Conservation (phyloP, 2,888 invertebrate genomes). For the Synergus gifuensis region DNA sequence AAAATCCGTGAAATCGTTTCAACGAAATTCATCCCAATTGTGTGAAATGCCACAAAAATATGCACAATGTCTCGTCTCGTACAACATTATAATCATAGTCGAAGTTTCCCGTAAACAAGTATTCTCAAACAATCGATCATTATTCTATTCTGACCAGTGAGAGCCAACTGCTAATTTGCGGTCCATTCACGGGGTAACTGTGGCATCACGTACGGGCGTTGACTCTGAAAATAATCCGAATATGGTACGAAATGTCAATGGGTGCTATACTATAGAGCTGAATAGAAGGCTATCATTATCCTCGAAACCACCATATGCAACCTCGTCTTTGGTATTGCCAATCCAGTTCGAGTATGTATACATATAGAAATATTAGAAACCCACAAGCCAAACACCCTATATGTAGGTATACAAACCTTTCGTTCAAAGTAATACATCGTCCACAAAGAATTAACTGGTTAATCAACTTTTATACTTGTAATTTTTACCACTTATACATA, state of each 20-base stretch:
- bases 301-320: conserved; percentile 58
- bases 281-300: conserved; percentile 54
- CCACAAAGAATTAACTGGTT: no score
- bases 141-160: neutral
- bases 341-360: conserved; percentile 42
- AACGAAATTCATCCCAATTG: neutral
- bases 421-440: no score
- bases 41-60: conserved; percentile 6
- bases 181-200: conserved; percentile 44
- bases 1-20: neutral
- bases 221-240: conserved; percentile 49
- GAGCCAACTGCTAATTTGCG: conserved; percentile 47
- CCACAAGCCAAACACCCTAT: neutral
- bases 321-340: conserved; percentile 56
- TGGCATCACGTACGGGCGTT: conserved; percentile 50
- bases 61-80: conserved; percentile 5
- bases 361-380: neutral
- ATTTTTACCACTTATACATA: no score
- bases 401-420: no score
- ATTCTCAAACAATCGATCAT: conserved; percentile 7
- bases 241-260: conserved; percentile 49
- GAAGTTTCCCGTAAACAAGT: neutral
- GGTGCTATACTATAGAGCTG: conserved; percentile 48
- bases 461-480: no score
- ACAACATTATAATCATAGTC: neutral